Evolutionary conservation across 2,797 vertebrate genomes (phyloP), one percentile per base, ranked within the genome.

Genomic region (Aldrovandia affinis): DNA sequence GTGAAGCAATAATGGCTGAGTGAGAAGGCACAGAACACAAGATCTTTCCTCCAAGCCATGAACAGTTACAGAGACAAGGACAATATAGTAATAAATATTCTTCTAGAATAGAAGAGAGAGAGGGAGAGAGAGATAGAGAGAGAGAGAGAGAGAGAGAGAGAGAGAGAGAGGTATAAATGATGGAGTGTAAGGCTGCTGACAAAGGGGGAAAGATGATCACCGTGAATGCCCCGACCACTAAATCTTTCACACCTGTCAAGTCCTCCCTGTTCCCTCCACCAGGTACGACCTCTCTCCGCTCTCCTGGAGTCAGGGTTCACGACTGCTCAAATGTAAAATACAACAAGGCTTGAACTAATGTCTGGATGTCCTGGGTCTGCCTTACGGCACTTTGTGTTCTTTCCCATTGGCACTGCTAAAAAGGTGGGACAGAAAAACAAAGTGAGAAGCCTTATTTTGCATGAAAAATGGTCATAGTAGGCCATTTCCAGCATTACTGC

Each of bases 161-260:
- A 75, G 39, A 50, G 2, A 86, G 88, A 88, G 44, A 25, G 63
- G 33, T 30, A 87, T 42, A 80, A 86, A 86, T 86, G 80, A 90
- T 82, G 68, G 88, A 87, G 85, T 10, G 88, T 89, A 86, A 83
- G 90, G 91, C 91, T 94, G 93, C 94, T 94, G 94, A 94, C 94
- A 91, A 91, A 93, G 94, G 89, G 90, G 89, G 93, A 94, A 92
- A 92, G 92, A 93, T 93, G 92, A 94, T 93, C 91, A 89, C 92
- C 93, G 89, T 93, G 93, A 94, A 94, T 89, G 93, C 90, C 89
- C n/a, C 86, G 15, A n/a, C 88, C 92, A 91, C 91, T 95, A 94
- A 95, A 94, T 94, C 93, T 94, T 94, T 93, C 94, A 94, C 94
- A 93, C 92, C 92, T 94, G 92, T 94, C 94, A 93, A 92, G 91